A percentile compares a stretch with the other conserved stretches of the same genome.
Evolutionary conservation across 2,888 invertebrate genomes (phyloP).

Genomic region (Actias luna): DNA sequence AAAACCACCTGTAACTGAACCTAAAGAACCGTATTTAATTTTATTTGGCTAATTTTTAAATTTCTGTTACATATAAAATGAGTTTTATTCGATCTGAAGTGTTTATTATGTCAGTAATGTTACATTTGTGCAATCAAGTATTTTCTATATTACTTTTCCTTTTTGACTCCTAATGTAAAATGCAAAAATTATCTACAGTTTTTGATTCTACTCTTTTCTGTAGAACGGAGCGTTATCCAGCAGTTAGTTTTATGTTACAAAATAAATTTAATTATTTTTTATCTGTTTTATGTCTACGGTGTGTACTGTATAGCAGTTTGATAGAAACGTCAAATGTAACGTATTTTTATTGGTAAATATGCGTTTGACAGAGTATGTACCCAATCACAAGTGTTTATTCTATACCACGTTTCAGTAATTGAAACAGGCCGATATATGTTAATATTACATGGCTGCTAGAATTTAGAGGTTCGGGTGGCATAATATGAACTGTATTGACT

Average conservation of each 20-base stretch:
- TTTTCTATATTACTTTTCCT: too few species aligned
- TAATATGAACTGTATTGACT: constrained; percentile 32
- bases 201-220: too few species aligned
- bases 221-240: neutral
- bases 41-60: too few species aligned
- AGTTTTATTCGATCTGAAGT: too few species aligned
- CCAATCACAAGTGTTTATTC: constrained; percentile 28
- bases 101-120: too few species aligned
- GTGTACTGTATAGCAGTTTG: neutral
- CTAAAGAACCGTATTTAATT: too few species aligned
- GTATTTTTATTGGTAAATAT: neutral
- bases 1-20: too few species aligned
- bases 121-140: too few species aligned
- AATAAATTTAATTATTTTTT: neutral
- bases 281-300: neutral
- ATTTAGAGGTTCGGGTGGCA: constrained; percentile 48
- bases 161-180: too few species aligned
- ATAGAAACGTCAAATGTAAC: neutral
- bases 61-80: too few species aligned
- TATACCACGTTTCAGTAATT: constrained; percentile 31
- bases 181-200: too few species aligned
- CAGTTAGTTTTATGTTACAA: neutral
- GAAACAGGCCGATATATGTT: constrained; percentile 33
- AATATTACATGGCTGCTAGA: constrained; percentile 52
- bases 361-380: neutral